These are phyloP conservation scores for Scrobipalpa atriplicella DNA, from an alignment of 2,888 invertebrate species.

Conservation along the genomic window DNA sequence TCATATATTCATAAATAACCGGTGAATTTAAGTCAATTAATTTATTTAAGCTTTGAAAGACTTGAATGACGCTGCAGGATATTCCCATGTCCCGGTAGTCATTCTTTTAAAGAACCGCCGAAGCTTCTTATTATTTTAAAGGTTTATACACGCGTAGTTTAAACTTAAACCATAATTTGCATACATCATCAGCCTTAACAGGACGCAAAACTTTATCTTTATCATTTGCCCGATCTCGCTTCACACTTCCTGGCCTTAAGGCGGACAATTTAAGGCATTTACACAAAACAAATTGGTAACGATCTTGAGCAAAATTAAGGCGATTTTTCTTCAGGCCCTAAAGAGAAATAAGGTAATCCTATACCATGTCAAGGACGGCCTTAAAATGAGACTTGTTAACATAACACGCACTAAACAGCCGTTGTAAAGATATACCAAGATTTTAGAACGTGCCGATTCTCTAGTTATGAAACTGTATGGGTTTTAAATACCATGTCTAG, in stretches of 20 bases:
- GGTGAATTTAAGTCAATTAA: too few relatives aligned
- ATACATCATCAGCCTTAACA: constrained; percentile 18
- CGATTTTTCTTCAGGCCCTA: constrained; percentile 43
- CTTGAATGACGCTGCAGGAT: background rate
- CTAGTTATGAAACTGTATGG: constrained; percentile 20
- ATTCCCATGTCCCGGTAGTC: background rate
- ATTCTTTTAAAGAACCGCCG: constrained; percentile 4
- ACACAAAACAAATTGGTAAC: constrained; percentile 46
- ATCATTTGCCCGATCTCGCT: constrained; percentile 18
- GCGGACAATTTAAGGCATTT: constrained; percentile 13
- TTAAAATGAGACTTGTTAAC: constrained; percentile 19
- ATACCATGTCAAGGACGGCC: constrained; percentile 27
- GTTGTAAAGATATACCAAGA: constrained; percentile 5
- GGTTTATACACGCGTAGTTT: constrained; percentile 2
- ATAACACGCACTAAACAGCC: too few relatives aligned
- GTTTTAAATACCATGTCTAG: constrained; percentile 28
- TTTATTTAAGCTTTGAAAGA: background rate
- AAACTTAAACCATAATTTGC: constrained; percentile 24
- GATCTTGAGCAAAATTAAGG: constrained; percentile 42
- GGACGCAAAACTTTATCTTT: constrained; percentile 21
- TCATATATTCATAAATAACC: too few relatives aligned
- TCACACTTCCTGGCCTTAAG: constrained; percentile 19
- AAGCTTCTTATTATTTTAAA: background rate
- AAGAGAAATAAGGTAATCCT: constrained; percentile 40
- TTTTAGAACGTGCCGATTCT: background rate